These are phyloP conservation scores for Eurystomus gularis DNA, from an alignment of 2,113 vertebrate genomes.

Conservation along the genomic window DNA sequence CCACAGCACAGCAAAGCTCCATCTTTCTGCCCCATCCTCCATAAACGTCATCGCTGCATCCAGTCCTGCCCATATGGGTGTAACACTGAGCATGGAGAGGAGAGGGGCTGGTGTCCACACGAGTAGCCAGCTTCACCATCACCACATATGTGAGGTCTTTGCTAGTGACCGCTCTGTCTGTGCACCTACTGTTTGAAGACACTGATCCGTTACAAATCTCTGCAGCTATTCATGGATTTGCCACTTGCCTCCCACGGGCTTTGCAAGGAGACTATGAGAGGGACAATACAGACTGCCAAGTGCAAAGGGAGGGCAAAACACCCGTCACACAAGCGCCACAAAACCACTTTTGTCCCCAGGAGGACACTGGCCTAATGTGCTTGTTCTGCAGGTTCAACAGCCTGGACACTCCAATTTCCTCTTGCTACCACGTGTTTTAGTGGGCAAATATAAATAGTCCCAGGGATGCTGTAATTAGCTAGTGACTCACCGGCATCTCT, in stretches of 20 bases:
- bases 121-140: neutral
- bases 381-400: neutral
- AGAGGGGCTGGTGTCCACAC: neutral
- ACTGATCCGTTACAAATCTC: neutral
- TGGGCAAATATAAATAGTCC: conserved; percentile 22
- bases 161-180: neutral
- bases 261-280: neutral
- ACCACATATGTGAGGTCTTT: neutral
- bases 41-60: neutral
- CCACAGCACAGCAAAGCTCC: neutral
- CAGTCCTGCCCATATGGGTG: neutral
- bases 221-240: neutral
- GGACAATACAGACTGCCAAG: neutral
- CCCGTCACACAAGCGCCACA: neutral
- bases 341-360: neutral
- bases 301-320: neutral
- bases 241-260: neutral
- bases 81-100: neutral
- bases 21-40: neutral
- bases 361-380: fast-evolving
- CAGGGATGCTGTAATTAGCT: conserved; percentile 52
- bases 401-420: neutral
- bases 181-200: neutral
- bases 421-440: neutral
- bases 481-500: conserved; percentile 6